These are phyloP conservation scores for Rhinolophus ferrumequinum DNA, from an alignment of 2,113 vertebrate genomes.

Conservation along the genomic window DNA sequence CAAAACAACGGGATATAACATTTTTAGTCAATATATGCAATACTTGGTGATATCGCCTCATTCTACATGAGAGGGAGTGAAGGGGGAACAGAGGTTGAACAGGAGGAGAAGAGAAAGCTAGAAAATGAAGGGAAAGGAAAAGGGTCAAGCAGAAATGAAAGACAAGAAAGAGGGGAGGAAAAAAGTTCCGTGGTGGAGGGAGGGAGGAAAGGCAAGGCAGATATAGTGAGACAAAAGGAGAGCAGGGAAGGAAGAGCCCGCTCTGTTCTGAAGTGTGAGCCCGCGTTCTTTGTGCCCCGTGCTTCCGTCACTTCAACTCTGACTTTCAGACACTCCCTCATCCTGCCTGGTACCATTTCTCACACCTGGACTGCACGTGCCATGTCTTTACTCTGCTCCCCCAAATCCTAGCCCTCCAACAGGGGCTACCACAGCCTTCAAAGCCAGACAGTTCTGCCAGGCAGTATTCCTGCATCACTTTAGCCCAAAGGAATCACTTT, in stretches of 20 bases:
- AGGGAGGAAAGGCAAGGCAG: background rate
- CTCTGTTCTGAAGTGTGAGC: background rate
- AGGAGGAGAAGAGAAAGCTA: background rate
- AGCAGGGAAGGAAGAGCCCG: background rate
- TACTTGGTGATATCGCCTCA: background rate
- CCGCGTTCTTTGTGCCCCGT: fast-evolving
- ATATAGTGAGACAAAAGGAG: background rate
- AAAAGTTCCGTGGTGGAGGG: too few relatives aligned
- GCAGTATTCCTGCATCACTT: background rate
- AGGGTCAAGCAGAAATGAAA: too few relatives aligned
- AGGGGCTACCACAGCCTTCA: background rate
- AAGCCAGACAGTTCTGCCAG: background rate
- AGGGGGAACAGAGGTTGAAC: background rate
- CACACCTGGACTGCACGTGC: fast-evolving
- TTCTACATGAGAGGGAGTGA: background rate
- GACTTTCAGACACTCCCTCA: too few relatives aligned
- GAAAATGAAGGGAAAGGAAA: background rate
- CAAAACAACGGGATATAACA: background rate
- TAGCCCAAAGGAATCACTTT: background rate
- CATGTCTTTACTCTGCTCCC: fast-evolving
- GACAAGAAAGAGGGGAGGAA: background rate
- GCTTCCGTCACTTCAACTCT: too few relatives aligned
- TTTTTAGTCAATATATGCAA: background rate
- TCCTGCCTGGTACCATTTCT: too few relatives aligned
- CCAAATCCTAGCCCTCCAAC: background rate